Evolutionary conservation across 2,113 vertebrate species (phyloP), one percentile per base, ranked within the genome.

Genomic region (Calcarius ornatus): DNA sequence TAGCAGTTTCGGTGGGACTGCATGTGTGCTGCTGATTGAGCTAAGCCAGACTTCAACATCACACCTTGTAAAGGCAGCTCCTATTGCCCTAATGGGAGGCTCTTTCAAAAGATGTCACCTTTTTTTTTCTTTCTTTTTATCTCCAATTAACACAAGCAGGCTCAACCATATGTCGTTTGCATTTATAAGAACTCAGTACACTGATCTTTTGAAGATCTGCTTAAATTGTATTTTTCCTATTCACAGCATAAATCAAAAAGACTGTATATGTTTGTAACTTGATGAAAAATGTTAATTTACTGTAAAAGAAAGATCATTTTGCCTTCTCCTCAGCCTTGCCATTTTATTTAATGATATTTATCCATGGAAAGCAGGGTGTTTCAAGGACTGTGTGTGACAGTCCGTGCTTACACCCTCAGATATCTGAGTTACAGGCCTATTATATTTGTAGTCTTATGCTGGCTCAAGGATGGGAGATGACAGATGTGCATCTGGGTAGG

Each of bases 11-110:
- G 30, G 30, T 24, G 53, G 33, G 42, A 50, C 59, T 47, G 19
- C 35, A 50, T 6, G 2, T 47, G 47, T 60, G 75, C 85, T 90
- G 92, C 84, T 70, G 90, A 65, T 43, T 94, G 90, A 95, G 78
- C 64, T 77, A 92, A 95, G 43, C 51, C 86, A 91, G 88, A 83
- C 65, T 90, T 75, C 54, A 81, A 75, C 43, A 70, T 81, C 87
- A 69, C 86, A 91, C 92, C 75, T 92, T 93, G 79, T 91, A 93
- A 96, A 96, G 69, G 64, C 65, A 90, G 70, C 40, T 73, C 42
- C 72, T 37, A 40, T 43, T 70, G 79, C 94, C 75, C 82, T 86
- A 90, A 68, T 63, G 73, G 54, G 80, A 80, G 40, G n/a, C 50
- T 83, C 56, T 83, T 93, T 90, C 88, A 86, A 88, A 94, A 93